Evolutionary conservation across 1,140 invertebrate genomes (phyloP), one percentile per base, ranked within the genome.

Genomic region (Ruditapes philippinarum): DNA sequence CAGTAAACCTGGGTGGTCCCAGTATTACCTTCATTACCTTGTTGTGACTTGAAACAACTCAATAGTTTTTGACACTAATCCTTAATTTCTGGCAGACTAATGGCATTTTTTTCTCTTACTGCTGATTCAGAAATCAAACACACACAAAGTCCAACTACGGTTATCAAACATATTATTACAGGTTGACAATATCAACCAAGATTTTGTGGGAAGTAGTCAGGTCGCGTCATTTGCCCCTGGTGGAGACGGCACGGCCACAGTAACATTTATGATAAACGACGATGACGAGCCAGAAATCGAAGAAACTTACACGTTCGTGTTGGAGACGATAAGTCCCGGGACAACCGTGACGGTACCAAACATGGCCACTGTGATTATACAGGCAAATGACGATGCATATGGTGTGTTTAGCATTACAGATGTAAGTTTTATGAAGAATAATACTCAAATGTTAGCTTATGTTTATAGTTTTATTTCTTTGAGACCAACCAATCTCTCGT

Each of bases 371-470:
- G 91, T 95, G 2, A 94, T 88, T 42, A 94, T 95, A 31, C 54
- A 78, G 22, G 94, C 95, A 49, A 95, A 94, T 89, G 95, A 95
- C 92, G 94, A 95, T 92, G 94, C 93, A 12, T 95, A 93, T 92
- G 95, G 95, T 68, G 92, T 95, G 7, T 95, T 95, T 84, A 90
- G 91, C 42, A 93, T 95, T 68, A 22, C 83, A 70, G 89, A 93
- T 86, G 94, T 94, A 88, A 89, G 90, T 91, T 14, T 45, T 45
- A 45, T n/a, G n/a, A n/a, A n/a, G n/a, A n/a, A n/a, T n/a, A n/a
- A n/a, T n/a, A n/a, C n/a, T n/a, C n/a, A n/a, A n/a, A n/a, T n/a
- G n/a, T n/a, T n/a, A n/a, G n/a, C n/a, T n/a, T n/a, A n/a, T n/a
- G n/a, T n/a, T n/a, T n/a, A n/a, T n/a, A n/a, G n/a, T n/a, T n/a